A percentile compares a stretch with the other conserved stretches of the same genome.
phyloP scores from a whole-genome alignment of 2,113 vertebrate species.

The Alaudala cheleensis region DNA sequence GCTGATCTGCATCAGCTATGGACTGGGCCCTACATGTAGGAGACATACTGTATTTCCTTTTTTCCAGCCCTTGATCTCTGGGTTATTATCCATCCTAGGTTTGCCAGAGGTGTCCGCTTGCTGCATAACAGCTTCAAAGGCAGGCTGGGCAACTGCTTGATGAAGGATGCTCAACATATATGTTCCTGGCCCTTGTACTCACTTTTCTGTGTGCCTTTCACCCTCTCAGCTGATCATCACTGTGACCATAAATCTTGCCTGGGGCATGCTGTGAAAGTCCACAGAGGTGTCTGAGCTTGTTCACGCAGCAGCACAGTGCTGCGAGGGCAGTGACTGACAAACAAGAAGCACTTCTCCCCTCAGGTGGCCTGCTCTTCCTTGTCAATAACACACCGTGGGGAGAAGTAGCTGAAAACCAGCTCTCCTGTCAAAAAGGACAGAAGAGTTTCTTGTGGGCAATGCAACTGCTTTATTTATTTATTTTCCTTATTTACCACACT shows the following conservation, averaged over 20 bases:
- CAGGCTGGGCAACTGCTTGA: background rate
- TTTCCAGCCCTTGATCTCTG: background rate
- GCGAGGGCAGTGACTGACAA: background rate
- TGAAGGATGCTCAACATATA: background rate
- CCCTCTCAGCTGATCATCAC: background rate
- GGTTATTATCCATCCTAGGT: background rate
- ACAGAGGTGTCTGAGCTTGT: background rate
- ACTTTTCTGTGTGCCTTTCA: background rate
- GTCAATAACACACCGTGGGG: background rate
- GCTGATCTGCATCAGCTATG: background rate
- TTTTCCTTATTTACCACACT: slow-evolving; percentile 34
- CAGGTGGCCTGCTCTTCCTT: slow-evolving; percentile 27
- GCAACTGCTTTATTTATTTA: background rate
- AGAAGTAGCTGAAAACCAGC: slow-evolving; percentile 8
- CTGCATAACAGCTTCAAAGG: background rate
- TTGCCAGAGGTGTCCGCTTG: background rate
- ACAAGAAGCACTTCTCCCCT: slow-evolving; percentile 11
- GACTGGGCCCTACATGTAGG: background rate
- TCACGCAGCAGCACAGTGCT: background rate
- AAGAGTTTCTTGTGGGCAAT: background rate
- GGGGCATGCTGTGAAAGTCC: fast-evolving
- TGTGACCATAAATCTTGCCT: background rate
- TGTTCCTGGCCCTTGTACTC: background rate
- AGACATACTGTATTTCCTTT: background rate
- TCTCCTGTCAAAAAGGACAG: slow-evolving; percentile 15